Conservation (phyloP, 1,140 invertebrate genomes). For the Physella acuta region DNA sequence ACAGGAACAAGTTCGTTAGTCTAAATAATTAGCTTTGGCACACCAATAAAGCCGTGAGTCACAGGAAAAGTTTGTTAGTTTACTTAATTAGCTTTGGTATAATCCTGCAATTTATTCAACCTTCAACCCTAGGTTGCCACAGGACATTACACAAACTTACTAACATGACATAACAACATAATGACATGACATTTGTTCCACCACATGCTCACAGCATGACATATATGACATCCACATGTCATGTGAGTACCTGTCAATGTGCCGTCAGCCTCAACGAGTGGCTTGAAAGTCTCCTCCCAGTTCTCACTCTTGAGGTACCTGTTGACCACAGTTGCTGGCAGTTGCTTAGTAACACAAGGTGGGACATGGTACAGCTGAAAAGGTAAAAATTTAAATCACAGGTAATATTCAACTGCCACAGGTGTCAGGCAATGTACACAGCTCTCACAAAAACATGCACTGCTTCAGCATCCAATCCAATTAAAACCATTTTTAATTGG, state of each 20-base stretch:
- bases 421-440: too few relatives aligned
- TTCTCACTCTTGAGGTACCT: slow-evolving; percentile 26
- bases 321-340: slow-evolving; percentile 27
- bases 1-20: too few relatives aligned
- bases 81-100: too few relatives aligned
- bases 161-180: background rate
- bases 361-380: slow-evolving; percentile 43
- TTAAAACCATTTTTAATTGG: too few relatives aligned
- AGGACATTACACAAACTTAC: background rate
- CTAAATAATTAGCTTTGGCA: too few relatives aligned
- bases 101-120: too few relatives aligned
- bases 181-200: background rate
- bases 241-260: slow-evolving; percentile 32
- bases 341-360: slow-evolving; percentile 27
- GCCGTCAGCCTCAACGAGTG: slow-evolving; percentile 25
- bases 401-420: too few relatives aligned
- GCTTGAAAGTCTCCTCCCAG: slow-evolving; percentile 27
- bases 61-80: too few relatives aligned
- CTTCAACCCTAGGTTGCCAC: too few relatives aligned
- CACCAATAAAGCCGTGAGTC: too few relatives aligned
- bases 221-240: background rate
- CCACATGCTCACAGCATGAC: background rate
- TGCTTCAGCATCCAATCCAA: too few relatives aligned
- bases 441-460: too few relatives aligned
- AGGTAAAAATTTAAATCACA: background rate